Evolutionary conservation across 1,140 invertebrate species (phyloP).

Genomic region (Nephila pilipes): DNA sequence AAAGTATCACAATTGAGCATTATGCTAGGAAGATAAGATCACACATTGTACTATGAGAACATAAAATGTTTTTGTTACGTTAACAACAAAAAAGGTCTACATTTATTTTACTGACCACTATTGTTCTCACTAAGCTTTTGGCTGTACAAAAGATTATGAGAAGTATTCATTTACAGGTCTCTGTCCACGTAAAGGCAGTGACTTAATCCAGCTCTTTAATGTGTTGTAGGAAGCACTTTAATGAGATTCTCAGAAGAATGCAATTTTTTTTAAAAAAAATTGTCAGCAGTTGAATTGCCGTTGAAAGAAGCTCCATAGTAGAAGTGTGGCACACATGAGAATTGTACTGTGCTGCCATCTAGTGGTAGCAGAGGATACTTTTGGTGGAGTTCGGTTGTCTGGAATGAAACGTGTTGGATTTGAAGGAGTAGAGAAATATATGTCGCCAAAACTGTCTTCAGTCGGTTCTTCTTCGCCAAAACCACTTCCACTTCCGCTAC

Average conservation of each 20-base stretch:
- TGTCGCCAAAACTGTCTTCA: slow-evolving; percentile 64
- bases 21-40: slow-evolving; percentile 42
- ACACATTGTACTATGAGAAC: slow-evolving; percentile 31
- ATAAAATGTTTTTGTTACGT: not conserved
- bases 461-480: slow-evolving; percentile 63
- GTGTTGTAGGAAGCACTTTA: slow-evolving; percentile 51
- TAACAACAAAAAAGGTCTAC: not conserved
- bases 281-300: not conserved
- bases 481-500: slow-evolving; percentile 72
- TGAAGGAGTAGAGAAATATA: slow-evolving; percentile 71
- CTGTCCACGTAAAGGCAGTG: not conserved
- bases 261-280: slow-evolving; percentile 32
- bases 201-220: slow-evolving; percentile 44
- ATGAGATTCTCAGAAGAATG: slow-evolving; percentile 49
- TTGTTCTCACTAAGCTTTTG: slow-evolving; percentile 52
- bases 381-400: slow-evolving; percentile 44
- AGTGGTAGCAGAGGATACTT: slow-evolving; percentile 26
- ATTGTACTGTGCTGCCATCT: slow-evolving; percentile 69
- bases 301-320: slow-evolving; percentile 17
- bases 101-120: slow-evolving; percentile 28
- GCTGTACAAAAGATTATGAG: slow-evolving; percentile 34
- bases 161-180: slow-evolving; percentile 3
- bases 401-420: slow-evolving; percentile 32
- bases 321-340: not conserved
- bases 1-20: slow-evolving; percentile 67